Conservation (phyloP, 2,113 vertebrate species). For the Pterocles burchelli region DNA sequence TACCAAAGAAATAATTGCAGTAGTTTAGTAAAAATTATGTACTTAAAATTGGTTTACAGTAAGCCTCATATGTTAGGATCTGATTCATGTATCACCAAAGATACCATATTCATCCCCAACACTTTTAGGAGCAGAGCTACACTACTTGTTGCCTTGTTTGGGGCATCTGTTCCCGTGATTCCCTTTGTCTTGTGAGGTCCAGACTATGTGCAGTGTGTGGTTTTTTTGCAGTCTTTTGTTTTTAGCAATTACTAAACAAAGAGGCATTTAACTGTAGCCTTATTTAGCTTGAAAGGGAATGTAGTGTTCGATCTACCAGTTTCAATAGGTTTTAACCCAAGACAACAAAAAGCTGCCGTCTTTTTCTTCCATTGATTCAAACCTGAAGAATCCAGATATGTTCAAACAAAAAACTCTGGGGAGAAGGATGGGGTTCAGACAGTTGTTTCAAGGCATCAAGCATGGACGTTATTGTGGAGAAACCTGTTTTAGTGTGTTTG, state of each 20-base stretch:
- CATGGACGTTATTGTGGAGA: neutral
- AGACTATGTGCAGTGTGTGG: neutral
- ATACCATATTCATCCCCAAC: neutral
- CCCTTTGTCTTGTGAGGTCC: neutral
- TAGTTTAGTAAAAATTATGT: neutral
- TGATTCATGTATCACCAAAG: neutral
- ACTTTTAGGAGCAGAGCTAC: neutral
- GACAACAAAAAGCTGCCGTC: neutral
- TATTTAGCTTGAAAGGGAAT: slow-evolving; percentile 33
- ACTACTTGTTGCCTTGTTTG: neutral
- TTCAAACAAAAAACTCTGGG: neutral
- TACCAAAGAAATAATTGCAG: neutral
- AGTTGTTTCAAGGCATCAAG: neutral
- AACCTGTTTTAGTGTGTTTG: neutral
- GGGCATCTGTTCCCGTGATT: neutral
- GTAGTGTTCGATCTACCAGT: neutral
- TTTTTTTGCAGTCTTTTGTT: slow-evolving; percentile 5
- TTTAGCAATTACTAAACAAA: slow-evolving; percentile 43
- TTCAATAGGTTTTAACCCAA: slow-evolving; percentile 12
- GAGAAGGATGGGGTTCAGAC: neutral
- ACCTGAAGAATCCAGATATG: neutral
- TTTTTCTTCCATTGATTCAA: neutral
- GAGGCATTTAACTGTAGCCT: neutral
- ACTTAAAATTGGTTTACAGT: neutral
- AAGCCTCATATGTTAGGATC: neutral